Percentiles rank a stretch among this genome's conserved stretches.
phyloP scores from a whole-genome alignment of 1,140 invertebrate genomes.

The Philotrypesis tridentata region DNA sequence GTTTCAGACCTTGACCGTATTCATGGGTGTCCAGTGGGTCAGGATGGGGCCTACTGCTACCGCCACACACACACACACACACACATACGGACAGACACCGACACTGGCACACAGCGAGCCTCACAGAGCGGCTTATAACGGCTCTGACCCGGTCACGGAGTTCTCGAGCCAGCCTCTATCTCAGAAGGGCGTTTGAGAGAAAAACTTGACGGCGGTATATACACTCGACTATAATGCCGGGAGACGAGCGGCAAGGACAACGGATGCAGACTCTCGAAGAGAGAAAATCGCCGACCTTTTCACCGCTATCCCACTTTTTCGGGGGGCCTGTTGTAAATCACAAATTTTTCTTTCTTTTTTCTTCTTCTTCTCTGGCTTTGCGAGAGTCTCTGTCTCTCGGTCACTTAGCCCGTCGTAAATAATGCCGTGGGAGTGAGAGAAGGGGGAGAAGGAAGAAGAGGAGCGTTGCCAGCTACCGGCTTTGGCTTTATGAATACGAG shows the following conservation, averaged over 20 bases:
- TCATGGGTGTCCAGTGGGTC: constrained; percentile 58
- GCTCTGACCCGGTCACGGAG: background rate
- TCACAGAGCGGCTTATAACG: background rate
- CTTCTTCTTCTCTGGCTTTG: background rate
- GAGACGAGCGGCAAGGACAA: background rate
- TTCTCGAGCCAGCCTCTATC: background rate
- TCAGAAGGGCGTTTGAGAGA: background rate
- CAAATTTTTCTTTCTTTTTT: constrained; percentile 33
- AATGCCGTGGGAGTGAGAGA: constrained; percentile 19
- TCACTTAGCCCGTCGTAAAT: constrained; percentile 57
- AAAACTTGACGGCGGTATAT: background rate
- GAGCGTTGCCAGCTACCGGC: background rate
- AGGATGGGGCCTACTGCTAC: constrained; percentile 26
- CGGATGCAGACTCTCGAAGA: constrained; percentile 10
- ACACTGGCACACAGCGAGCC: too few relatives aligned
- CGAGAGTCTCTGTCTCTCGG: constrained; percentile 37
- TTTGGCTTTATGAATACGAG: background rate
- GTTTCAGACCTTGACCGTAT: constrained; percentile 49
- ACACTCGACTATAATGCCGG: background rate
- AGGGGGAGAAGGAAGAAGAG: background rate
- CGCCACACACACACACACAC: too few relatives aligned
- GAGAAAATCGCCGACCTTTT: constrained; percentile 42
- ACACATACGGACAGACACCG: too few relatives aligned
- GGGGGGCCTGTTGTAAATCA: constrained; percentile 50
- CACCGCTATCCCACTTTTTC: constrained; percentile 11